phyloP scores from a whole-genome alignment of 2,888 invertebrate genomes.

The Cabera pusaria region DNA sequence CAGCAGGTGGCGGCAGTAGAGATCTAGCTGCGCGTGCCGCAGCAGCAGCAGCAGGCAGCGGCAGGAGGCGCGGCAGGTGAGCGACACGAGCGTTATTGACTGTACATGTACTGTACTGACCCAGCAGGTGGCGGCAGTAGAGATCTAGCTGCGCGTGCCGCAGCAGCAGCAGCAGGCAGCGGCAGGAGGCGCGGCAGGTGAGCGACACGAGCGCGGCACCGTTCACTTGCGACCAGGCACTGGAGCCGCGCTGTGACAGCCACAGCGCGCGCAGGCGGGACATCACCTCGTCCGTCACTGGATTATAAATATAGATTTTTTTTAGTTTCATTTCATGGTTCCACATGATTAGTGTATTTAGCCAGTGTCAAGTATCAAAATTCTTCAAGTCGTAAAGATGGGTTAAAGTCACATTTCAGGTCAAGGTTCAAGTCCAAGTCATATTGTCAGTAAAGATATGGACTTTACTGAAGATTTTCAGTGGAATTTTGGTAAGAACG shows the following conservation, averaged over 20 bases:
- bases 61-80: conserved; percentile 58
- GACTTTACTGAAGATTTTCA: no score
- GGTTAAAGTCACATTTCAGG: no score
- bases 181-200: conserved; percentile 55
- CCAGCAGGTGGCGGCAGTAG: conserved; percentile 64
- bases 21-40: conserved; percentile 49
- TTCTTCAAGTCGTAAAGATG: no score
- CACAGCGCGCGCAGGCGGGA: conserved; percentile 52
- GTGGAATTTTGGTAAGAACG: no score
- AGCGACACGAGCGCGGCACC: conserved; percentile 58
- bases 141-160: conserved; percentile 50
- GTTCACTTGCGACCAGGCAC: conserved; percentile 58
- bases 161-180: conserved; percentile 61
- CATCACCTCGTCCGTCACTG: conserved; percentile 67
- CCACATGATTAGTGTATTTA: no score
- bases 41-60: conserved; percentile 62
- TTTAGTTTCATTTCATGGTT: no score
- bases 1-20: conserved; percentile 62
- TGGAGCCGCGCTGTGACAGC: conserved; percentile 41
- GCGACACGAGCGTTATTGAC: conserved; percentile 60
- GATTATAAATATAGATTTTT: no score
- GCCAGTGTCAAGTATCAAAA: no score
- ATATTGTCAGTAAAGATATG: no score
- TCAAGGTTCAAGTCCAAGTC: no score
- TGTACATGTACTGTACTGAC: conserved; percentile 43